Conservation (phyloP, 2,888 invertebrate genomes). For the Cremastinae sp. region DNA sequence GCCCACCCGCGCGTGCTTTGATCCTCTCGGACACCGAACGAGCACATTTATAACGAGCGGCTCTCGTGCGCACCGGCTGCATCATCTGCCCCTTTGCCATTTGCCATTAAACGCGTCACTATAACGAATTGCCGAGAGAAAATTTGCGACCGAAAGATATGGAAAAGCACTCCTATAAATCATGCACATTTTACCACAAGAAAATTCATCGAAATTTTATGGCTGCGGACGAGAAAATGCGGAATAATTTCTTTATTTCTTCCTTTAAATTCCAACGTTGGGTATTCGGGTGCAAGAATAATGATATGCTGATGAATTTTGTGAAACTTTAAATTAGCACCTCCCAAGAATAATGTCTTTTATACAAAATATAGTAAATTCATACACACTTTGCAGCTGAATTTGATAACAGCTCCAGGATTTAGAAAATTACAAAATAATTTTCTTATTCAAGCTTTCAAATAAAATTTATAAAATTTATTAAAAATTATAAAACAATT, state of each 20-base stretch:
- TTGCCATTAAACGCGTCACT: slow-evolving; percentile 60
- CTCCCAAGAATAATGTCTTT: too few species aligned
- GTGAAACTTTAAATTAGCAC: too few species aligned
- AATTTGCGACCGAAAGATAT: slow-evolving; percentile 20
- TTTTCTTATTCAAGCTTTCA: too few species aligned
- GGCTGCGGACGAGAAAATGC: not conserved
- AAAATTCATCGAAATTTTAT: slow-evolving; percentile 18
- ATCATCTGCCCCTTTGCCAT: slow-evolving; percentile 51
- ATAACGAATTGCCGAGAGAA: slow-evolving; percentile 52
- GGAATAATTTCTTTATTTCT: not conserved
- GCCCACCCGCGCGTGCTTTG: slow-evolving; percentile 55
- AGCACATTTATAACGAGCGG: slow-evolving; percentile 60
- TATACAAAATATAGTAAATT: too few species aligned
- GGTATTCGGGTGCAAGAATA: too few species aligned
- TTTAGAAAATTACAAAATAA: too few species aligned
- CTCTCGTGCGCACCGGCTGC: slow-evolving; percentile 49
- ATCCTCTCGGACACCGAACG: slow-evolving; percentile 61
- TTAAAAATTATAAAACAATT: too few species aligned
- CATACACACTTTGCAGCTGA: too few species aligned
- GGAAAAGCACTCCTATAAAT: slow-evolving; percentile 30
- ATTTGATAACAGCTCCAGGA: too few species aligned
- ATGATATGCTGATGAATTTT: too few species aligned
- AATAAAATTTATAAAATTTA: too few species aligned
- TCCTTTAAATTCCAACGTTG: not conserved
- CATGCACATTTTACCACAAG: not conserved